Conservation (phyloP, 92 coral and sea anemone genomes). For the Parazoanthus swiftii region DNA sequence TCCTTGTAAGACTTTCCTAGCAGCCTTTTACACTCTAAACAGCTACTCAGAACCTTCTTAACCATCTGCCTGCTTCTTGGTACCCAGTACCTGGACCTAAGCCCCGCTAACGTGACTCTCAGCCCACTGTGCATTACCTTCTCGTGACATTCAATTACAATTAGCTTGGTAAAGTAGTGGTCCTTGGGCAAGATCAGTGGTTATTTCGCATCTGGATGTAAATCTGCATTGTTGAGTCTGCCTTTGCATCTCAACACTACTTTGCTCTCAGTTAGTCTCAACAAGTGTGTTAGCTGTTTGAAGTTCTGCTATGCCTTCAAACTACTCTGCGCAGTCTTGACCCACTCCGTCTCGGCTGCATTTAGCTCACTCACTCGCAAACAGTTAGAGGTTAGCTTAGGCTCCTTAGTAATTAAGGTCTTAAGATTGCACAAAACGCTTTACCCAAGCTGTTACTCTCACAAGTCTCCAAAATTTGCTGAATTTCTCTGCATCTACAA, state of each 20-base stretch:
- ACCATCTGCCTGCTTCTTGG: neutral
- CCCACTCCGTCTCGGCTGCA: neutral
- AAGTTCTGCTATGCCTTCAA: neutral
- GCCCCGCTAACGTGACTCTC: neutral
- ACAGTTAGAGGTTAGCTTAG: neutral
- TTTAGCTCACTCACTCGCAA: neutral
- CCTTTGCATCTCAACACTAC: constrained; percentile 21
- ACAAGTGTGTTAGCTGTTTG: neutral
- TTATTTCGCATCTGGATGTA: neutral
- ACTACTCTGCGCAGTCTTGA: constrained; percentile 6
- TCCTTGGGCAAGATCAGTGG: neutral
- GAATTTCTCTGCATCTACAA: neutral
- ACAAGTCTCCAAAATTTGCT: neutral
- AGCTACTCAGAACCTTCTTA: neutral
- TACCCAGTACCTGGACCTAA: constrained; percentile 14
- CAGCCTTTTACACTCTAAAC: neutral
- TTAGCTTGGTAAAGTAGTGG: constrained; percentile 1
- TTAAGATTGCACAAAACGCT: neutral
- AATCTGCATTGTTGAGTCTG: constrained; percentile 19
- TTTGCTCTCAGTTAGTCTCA: constrained; percentile 4
- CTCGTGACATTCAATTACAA: neutral
- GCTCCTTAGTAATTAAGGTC: neutral
- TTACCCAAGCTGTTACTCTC: too few relatives aligned
- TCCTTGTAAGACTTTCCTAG: neutral
- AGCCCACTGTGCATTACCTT: constrained; percentile 4